These are phyloP conservation scores for Pomacea maculata DNA, from an alignment of 1,140 invertebrate genomes.

Conservation along the genomic window DNA sequence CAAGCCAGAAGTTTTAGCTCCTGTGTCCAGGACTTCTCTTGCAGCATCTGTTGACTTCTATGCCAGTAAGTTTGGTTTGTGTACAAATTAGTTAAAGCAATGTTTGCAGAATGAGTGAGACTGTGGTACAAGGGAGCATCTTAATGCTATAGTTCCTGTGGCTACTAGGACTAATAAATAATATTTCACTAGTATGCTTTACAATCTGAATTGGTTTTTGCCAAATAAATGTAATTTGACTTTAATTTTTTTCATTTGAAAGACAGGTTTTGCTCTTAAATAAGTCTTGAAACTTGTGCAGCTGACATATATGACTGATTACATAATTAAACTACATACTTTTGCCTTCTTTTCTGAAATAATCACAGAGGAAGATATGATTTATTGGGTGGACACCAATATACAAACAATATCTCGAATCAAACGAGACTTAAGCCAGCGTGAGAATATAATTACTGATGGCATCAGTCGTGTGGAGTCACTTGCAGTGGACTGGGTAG, in stretches of 20 bases:
- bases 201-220: no score
- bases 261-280: no score
- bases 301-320: no score
- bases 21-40: constrained; percentile 79
- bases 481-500: constrained; percentile 74
- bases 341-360: neutral
- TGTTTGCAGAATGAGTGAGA: no score
- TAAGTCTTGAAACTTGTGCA: no score
- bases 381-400: constrained; percentile 85
- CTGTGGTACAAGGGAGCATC: no score
- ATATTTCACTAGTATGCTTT: no score
- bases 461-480: constrained; percentile 71
- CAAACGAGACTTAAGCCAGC: constrained; percentile 78
- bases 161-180: no score
- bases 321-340: neutral
- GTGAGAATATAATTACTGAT: constrained; percentile 70
- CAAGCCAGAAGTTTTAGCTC: constrained; percentile 72
- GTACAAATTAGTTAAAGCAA: no score
- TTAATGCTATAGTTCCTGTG: no score
- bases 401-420: constrained; percentile 79
- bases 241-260: no score
- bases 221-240: no score
- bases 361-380: constrained; percentile 66
- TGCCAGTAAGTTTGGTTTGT: constrained; percentile 67
- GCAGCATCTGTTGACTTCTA: constrained; percentile 82